Evolutionary conservation across 2,113 vertebrate species (phyloP).

Genomic region (Rafetus swinhoei): DNA sequence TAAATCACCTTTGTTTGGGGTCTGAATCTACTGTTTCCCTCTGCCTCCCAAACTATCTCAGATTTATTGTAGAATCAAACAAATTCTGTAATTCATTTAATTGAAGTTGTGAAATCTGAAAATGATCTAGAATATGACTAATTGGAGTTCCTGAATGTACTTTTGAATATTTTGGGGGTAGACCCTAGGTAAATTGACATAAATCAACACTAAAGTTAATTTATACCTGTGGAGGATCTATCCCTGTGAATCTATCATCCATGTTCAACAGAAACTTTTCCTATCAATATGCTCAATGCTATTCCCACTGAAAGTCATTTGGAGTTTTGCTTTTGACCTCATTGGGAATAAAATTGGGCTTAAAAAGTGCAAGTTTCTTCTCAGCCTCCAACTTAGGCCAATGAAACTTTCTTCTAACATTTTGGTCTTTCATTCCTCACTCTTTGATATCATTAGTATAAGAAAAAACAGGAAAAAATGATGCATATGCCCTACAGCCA

Average conservation of each 20-base stretch:
- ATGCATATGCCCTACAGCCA: background rate
- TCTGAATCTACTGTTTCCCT: background rate
- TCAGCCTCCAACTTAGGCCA: background rate
- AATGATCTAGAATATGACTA: background rate
- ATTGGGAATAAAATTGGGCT: background rate
- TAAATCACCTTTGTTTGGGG: background rate
- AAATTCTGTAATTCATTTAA: background rate
- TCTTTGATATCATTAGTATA: background rate
- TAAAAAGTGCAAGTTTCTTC: slow-evolving; percentile 12
- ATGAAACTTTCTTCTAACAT: background rate
- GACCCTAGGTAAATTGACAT: background rate
- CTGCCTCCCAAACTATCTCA: background rate
- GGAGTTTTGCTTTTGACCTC: slow-evolving; percentile 28
- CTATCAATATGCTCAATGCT: rapidly evolving
- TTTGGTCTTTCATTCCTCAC: slow-evolving; percentile 1
- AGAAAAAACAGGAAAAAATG: background rate
- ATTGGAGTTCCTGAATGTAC: too few species aligned
- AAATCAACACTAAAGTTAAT: background rate
- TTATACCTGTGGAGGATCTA: background rate
- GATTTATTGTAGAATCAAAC: too few species aligned
- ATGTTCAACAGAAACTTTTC: background rate
- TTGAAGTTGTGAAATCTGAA: background rate
- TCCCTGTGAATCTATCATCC: background rate
- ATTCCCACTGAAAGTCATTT: background rate
- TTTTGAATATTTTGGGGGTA: too few species aligned